Conservation (phyloP, 2,797 vertebrate genomes). For the Decapterus maruadsi region DNA sequence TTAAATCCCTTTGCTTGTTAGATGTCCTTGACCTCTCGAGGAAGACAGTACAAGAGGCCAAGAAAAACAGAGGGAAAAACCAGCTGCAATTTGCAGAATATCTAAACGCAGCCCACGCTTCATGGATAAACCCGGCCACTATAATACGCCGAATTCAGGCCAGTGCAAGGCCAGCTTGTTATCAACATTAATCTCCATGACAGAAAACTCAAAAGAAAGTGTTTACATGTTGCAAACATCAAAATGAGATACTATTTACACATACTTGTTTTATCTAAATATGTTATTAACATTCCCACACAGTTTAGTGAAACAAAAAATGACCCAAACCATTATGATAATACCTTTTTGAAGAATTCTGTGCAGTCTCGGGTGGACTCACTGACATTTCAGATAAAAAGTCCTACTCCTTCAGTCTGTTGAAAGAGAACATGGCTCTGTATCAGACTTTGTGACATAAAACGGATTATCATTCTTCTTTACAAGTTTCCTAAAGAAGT, state of each 20-base stretch:
- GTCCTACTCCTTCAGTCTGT: conserved; percentile 71
- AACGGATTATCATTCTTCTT: conserved; percentile 1
- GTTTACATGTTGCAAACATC: background rate
- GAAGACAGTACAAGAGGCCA: conserved; percentile 19
- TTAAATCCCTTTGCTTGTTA: conserved; percentile 22
- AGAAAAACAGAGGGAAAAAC: conserved; percentile 22
- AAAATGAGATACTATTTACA: background rate
- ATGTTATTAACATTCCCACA: background rate
- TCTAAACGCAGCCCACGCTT: conserved; percentile 19
- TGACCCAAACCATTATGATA: conserved; percentile 4
- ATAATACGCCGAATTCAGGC: background rate
- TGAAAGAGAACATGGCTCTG: conserved; percentile 56
- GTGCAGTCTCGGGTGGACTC: conserved; percentile 80
- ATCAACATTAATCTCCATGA: background rate
- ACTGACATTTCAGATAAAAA: conserved; percentile 82
- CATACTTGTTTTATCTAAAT: background rate
- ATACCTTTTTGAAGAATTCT: conserved; percentile 81
- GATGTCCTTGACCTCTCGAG: conserved; percentile 34
- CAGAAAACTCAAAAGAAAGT: background rate
- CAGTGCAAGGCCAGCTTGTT: background rate
- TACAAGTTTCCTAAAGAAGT: background rate
- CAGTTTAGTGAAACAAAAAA: background rate
- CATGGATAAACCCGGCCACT: background rate
- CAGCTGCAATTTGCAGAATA: conserved; percentile 24
- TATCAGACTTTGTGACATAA: conserved; percentile 41